Percentiles rank a stretch among this genome's conserved stretches.
These are phyloP conservation scores for Eleutherodactylus coqui DNA, from an alignment of 2,797 vertebrate species.

Conservation along the genomic window DNA sequence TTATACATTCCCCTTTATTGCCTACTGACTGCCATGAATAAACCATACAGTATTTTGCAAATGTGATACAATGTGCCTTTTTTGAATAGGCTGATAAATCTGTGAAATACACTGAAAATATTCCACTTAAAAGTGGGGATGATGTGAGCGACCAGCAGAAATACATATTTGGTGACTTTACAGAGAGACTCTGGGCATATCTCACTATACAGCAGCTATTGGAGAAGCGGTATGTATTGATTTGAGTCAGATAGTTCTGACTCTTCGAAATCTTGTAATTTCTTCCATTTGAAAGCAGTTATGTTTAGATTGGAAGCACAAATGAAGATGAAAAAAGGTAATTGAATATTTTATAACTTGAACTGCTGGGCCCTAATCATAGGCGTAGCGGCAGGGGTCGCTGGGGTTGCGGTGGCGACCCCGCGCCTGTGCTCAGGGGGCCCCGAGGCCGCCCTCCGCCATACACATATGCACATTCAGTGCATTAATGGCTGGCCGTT, in stretches of 20 bases:
- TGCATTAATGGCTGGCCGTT: too few species aligned
- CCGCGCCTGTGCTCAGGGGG: too few species aligned
- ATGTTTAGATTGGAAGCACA: too few species aligned
- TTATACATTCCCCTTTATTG: neutral
- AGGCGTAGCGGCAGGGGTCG: too few species aligned
- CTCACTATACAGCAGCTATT: conserved; percentile 83
- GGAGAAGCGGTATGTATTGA: conserved; percentile 74
- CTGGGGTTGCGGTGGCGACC: too few species aligned
- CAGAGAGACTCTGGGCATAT: conserved; percentile 81
- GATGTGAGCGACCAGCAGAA: conserved; percentile 13
- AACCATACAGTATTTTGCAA: neutral
- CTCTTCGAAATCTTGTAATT: neutral
- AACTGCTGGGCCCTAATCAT: too few species aligned
- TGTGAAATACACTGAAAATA: conserved; percentile 29
- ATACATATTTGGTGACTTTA: conserved; percentile 67
- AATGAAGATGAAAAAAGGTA: too few species aligned
- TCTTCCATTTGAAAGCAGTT: too few species aligned
- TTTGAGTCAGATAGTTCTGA: neutral
- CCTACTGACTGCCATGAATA: neutral
- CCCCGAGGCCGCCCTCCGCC: too few species aligned
- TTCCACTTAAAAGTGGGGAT: neutral
- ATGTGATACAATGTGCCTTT: neutral
- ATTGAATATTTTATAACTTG: too few species aligned
- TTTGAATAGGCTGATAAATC: neutral
- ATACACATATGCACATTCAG: too few species aligned